Evolutionary conservation across 2,797 vertebrate species (phyloP).

Genomic region (Phoxinus dragarum): DNA sequence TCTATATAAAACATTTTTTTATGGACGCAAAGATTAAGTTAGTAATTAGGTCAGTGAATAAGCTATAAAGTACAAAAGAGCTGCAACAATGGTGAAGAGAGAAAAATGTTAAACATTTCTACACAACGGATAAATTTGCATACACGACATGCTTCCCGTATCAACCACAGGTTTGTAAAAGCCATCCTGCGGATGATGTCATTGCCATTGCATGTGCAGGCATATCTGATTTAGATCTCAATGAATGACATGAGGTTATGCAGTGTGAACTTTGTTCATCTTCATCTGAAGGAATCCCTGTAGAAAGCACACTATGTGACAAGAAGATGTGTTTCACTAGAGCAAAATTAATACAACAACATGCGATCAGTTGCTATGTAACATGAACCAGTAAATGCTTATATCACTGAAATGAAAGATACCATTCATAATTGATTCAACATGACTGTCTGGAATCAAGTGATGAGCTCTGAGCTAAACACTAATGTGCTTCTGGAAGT

Average conservation of each 20-base stretch:
- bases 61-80: not conserved
- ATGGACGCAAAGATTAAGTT: not conserved
- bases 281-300: not conserved
- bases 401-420: slow-evolving; percentile 44
- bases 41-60: not conserved
- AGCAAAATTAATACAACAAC: slow-evolving; percentile 7
- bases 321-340: not conserved
- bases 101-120: not conserved
- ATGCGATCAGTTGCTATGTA: slow-evolving; percentile 13
- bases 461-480: slow-evolving; percentile 23
- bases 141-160: not conserved
- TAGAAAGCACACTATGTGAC: not conserved
- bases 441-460: slow-evolving; percentile 20
- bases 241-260: not conserved
- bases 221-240: not conserved
- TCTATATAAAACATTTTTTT: not conserved
- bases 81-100: not conserved
- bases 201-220: not conserved
- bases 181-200: not conserved
- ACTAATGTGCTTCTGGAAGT: slow-evolving; percentile 4
- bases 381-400: slow-evolving; percentile 17
- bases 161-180: not conserved
- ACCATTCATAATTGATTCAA: slow-evolving; percentile 46
- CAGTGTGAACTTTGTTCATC: not conserved
- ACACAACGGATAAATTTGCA: not conserved